Percentiles rank a stretch among this genome's conserved stretches.
phyloP scores from a whole-genome alignment of 2,113 vertebrate species.

The Synchiropus splendidus region DNA sequence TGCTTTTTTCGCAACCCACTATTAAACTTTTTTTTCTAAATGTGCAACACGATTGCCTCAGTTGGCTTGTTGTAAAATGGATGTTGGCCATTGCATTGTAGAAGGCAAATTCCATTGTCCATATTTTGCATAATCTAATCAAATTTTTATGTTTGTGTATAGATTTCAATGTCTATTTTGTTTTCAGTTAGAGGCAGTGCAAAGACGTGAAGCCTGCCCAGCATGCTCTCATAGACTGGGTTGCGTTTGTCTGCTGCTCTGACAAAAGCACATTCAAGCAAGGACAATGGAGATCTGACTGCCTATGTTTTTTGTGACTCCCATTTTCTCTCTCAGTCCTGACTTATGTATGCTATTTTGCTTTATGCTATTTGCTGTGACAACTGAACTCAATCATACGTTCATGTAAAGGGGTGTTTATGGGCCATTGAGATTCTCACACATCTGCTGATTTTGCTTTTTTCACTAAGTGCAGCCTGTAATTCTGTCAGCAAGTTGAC shows the following conservation, averaged over 20 bases:
- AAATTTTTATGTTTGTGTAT: constrained; percentile 2
- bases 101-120: no score
- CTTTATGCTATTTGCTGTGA: constrained; percentile 5
- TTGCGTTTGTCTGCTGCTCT: constrained; percentile 30
- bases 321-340: constrained; percentile 10
- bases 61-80: no score
- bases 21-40: constrained; percentile 13
- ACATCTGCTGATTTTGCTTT: constrained; percentile 10
- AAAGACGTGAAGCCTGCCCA: constrained; percentile 38
- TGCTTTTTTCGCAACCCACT: not conserved
- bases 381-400: not conserved
- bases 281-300: constrained; percentile 48
- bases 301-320: constrained; percentile 26
- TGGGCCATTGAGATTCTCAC: no score
- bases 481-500: constrained; percentile 21
- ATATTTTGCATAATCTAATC: no score
- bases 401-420: constrained; percentile 13
- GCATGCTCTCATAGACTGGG: constrained; percentile 38
- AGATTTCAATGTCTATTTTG: not conserved
- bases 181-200: constrained; percentile 13
- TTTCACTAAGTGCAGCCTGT: constrained; percentile 26
- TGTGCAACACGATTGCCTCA: no score
- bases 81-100: no score
- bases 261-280: constrained; percentile 60
- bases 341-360: constrained; percentile 20